Evolutionary conservation across 2,113 vertebrate species (phyloP).

Genomic region (Amia ocellicauda): DNA sequence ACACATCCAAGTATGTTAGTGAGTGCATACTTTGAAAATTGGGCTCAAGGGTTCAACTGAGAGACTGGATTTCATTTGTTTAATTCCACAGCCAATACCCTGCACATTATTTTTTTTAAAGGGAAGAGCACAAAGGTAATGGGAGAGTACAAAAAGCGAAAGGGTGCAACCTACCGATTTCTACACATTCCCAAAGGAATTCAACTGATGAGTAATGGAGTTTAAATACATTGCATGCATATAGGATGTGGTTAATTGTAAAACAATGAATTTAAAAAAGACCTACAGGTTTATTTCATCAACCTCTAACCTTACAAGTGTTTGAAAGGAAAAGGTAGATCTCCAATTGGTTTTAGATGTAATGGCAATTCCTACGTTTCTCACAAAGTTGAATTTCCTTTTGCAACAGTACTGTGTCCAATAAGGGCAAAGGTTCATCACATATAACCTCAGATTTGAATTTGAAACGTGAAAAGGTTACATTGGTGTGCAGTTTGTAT

Average conservation of each 20-base stretch:
- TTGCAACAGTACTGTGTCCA: too few relatives aligned
- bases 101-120: background rate
- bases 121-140: constrained; percentile 9
- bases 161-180: constrained; percentile 40
- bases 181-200: constrained; percentile 44
- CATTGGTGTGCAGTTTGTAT: too few relatives aligned
- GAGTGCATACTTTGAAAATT: background rate
- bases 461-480: too few relatives aligned
- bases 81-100: background rate
- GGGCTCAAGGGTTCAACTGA: background rate
- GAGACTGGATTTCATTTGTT: background rate
- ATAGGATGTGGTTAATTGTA: constrained; percentile 58
- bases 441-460: too few relatives aligned
- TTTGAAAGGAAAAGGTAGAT: constrained; percentile 46
- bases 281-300: constrained; percentile 69
- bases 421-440: too few relatives aligned
- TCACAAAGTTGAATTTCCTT: too few relatives aligned
- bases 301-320: constrained; percentile 55
- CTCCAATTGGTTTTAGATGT: constrained; percentile 35
- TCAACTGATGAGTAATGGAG: constrained; percentile 40
- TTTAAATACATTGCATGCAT: constrained; percentile 67
- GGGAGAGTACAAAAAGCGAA: constrained; percentile 36
- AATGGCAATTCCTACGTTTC: too few relatives aligned
- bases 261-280: constrained; percentile 50
- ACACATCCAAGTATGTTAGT: background rate